Percentiles rank a stretch among this genome's conserved stretches.
Conservation (phyloP, 1,140 invertebrate genomes). For the Polypedilum pembai region DNA sequence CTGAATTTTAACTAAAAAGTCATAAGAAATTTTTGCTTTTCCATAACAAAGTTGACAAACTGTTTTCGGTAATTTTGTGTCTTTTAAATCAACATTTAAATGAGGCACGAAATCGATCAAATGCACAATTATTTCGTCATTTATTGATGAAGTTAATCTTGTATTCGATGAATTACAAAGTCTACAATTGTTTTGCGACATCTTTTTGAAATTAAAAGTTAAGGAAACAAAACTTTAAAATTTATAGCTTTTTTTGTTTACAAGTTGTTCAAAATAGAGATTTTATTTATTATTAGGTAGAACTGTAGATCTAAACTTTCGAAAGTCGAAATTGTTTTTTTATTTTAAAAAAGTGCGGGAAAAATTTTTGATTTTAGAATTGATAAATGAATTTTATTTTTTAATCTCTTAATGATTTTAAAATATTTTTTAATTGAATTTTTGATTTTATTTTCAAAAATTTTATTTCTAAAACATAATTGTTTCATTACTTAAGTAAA, state of each 20-base stretch:
- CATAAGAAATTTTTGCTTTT: neutral
- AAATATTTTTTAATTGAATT: no score
- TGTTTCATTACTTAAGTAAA: no score
- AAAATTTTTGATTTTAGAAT: no score
- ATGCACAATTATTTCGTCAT: neutral
- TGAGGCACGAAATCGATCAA: neutral
- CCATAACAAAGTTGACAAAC: constrained; percentile 16
- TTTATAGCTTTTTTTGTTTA: neutral
- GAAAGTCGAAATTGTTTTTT: no score
- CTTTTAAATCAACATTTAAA: neutral
- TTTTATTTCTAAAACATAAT: no score
- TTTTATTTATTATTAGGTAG: no score
- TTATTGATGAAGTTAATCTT: neutral
- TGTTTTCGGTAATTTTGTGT: neutral
- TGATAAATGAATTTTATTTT: no score
- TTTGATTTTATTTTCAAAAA: no score
- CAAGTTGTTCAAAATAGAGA: no score
- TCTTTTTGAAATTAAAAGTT: neutral
- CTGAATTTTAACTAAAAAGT: neutral
- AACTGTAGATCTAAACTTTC: no score
- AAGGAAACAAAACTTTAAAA: neutral
- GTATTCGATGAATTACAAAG: neutral
- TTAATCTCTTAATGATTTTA: no score
- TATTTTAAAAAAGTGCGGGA: no score
- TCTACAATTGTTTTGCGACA: neutral